A percentile compares a stretch with the other conserved stretches of the same genome.
phyloP scores from a whole-genome alignment of 1,140 invertebrate species.

The Eriocheir sinensis region DNA sequence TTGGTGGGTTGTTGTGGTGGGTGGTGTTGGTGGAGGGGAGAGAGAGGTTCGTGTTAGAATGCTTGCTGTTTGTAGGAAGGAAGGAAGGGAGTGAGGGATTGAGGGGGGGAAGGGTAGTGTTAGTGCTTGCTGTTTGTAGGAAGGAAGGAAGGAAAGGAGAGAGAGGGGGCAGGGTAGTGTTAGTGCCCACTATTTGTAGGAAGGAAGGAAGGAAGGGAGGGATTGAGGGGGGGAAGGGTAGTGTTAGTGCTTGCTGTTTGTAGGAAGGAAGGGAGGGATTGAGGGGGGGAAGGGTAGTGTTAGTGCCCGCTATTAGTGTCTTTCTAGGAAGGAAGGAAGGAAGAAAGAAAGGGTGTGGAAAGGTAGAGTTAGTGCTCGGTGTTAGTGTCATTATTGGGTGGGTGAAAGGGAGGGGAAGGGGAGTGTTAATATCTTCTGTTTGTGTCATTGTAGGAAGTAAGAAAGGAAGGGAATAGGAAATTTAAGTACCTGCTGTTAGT shows the following conservation, averaged over 20 bases:
- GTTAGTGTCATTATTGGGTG: too few species aligned
- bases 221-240: background rate
- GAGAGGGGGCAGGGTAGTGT: conserved; percentile 6
- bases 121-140: background rate
- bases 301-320: background rate
- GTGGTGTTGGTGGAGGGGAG: background rate
- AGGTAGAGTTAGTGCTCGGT: too few species aligned
- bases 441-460: too few species aligned
- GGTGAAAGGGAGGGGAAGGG: too few species aligned
- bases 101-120: background rate
- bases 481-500: too few species aligned
- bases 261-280: background rate
- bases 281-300: background rate
- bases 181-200: too few species aligned
- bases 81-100: background rate
- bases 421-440: too few species aligned
- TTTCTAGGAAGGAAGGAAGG: background rate
- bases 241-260: background rate
- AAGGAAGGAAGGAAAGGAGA: background rate
- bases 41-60: background rate
- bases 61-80: background rate
- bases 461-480: too few species aligned
- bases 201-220: background rate
- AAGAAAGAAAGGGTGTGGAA: too few species aligned
- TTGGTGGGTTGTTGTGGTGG: background rate